Conservation (phyloP, 1,140 invertebrate genomes). For the Drosophila eugracilis region DNA sequence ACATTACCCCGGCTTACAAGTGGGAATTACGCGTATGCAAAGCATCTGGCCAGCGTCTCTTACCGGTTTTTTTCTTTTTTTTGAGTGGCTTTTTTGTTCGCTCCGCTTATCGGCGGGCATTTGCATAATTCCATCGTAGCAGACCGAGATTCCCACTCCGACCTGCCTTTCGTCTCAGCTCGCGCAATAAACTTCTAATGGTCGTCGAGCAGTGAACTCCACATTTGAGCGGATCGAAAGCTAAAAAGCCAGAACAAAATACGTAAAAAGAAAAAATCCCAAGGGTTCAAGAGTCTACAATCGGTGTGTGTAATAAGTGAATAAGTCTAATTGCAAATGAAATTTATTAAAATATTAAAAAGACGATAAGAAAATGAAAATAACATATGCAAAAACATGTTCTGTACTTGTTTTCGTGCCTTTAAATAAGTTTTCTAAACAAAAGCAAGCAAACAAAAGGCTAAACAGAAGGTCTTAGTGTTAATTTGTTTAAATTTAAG, state of each 20-base stretch:
- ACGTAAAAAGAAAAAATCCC: background rate
- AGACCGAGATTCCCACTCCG: constrained; percentile 35
- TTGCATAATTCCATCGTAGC: constrained; percentile 61
- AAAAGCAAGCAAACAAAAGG: background rate
- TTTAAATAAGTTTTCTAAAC: too few relatives aligned
- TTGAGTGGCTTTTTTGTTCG: constrained; percentile 26
- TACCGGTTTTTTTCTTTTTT: constrained; percentile 52
- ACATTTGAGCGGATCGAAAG: constrained; percentile 25
- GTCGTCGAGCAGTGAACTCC: constrained; percentile 42
- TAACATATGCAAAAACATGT: background rate
- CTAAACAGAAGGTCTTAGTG: background rate
- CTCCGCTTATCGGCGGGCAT: constrained; percentile 44
- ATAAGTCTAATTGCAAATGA: too few relatives aligned
- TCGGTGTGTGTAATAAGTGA: constrained; percentile 2
- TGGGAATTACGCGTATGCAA: constrained; percentile 57
- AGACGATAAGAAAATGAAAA: background rate
- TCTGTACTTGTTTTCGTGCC: too few relatives aligned
- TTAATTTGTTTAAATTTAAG: too few relatives aligned
- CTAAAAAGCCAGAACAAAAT: background rate
- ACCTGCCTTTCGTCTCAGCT: constrained; percentile 30
- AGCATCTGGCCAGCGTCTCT: constrained; percentile 29
- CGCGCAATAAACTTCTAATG: constrained; percentile 65
- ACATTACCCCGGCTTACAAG: constrained; percentile 30
- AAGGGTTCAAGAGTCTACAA: background rate
- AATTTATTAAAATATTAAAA: background rate